These are phyloP conservation scores for Tetragonula clypearis DNA, from an alignment of 1,140 invertebrate genomes.

Conservation along the genomic window DNA sequence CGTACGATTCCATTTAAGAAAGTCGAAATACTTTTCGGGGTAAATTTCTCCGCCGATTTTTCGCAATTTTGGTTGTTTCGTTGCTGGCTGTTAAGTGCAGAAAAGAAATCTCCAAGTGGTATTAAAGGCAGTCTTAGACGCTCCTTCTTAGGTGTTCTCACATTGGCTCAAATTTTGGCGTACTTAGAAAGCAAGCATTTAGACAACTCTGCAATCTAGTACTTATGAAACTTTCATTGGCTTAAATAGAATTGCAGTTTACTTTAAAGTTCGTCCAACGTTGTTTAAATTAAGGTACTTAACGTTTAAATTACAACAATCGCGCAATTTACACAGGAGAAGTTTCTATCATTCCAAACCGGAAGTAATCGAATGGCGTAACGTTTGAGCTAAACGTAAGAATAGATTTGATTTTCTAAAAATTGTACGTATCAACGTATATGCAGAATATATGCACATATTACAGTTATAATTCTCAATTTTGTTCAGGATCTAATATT, in stretches of 20 bases:
- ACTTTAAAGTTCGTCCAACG: background rate
- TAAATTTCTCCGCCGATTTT: too few species aligned
- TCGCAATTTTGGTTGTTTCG: too few species aligned
- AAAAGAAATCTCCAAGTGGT: background rate
- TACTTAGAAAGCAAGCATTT: background rate
- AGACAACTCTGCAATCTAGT: background rate
- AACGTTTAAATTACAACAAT: too few species aligned
- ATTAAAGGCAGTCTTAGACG: background rate
- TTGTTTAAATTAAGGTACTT: background rate
- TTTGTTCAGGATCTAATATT: too few species aligned
- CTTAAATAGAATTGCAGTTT: background rate
- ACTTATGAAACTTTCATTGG: background rate
- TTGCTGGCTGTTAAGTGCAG: too few species aligned
- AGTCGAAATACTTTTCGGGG: too few species aligned
- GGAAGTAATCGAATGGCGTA: too few species aligned
- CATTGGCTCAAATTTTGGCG: background rate
- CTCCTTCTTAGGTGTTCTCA: background rate
- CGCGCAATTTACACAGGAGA: background rate
- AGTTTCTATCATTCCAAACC: background rate
- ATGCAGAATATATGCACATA: too few species aligned
- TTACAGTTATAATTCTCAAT: too few species aligned
- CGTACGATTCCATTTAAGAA: too few species aligned
- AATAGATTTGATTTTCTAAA: background rate
- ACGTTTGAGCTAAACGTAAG: too few species aligned
- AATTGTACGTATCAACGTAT: too few species aligned